Conservation (phyloP, 1,140 invertebrate species). For the Mycetomoellerius zeteki region DNA sequence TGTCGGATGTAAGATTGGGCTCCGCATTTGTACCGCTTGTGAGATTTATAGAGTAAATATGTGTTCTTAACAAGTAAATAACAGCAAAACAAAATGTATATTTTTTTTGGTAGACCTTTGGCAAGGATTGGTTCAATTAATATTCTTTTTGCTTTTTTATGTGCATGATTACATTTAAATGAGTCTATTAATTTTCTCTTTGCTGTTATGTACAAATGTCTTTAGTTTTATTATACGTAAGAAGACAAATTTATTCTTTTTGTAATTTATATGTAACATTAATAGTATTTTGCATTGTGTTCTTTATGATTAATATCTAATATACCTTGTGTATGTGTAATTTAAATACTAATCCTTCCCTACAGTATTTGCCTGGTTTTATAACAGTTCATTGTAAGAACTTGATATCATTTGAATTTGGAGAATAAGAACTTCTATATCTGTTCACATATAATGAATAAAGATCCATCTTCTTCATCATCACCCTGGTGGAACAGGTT, state of each 20-base stretch:
- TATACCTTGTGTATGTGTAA: neutral
- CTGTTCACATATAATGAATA: constrained; percentile 31
- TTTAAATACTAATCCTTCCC: constrained; percentile 9
- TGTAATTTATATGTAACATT: neutral
- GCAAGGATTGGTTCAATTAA: neutral
- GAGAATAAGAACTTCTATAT: neutral
- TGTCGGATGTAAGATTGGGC: neutral
- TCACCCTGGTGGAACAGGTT: constrained; percentile 66
- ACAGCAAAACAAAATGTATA: neutral
- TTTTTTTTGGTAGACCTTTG: neutral
- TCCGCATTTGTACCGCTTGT: neutral
- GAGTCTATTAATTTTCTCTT: neutral
- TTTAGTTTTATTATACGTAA: constrained; percentile 5
- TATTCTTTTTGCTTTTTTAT: neutral
- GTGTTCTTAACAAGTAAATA: neutral
- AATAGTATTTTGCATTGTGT: neutral
- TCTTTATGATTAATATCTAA: constrained; percentile 1
- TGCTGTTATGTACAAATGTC: neutral
- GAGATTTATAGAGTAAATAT: neutral
- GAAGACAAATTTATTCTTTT: neutral
- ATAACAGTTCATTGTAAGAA: constrained; percentile 1
- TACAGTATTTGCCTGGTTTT: constrained; percentile 20
- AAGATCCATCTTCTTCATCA: constrained; percentile 22
- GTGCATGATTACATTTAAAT: neutral
- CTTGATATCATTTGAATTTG: constrained; percentile 12